Evolutionary conservation across 2,888 invertebrate genomes (phyloP).

Genomic region (Rosalia funebris): DNA sequence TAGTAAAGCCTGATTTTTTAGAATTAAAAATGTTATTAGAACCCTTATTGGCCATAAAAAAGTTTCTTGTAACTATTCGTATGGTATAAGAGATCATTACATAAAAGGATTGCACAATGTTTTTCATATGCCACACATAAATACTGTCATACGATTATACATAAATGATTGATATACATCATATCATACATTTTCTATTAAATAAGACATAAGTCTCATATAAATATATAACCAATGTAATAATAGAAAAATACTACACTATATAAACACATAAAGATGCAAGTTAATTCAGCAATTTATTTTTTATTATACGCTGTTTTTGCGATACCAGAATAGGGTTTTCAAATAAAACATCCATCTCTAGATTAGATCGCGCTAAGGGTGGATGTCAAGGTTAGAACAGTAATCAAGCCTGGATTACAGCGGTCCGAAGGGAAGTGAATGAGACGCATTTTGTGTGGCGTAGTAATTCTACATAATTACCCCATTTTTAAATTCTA

Average conservation of each 20-base stretch:
- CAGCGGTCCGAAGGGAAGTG: not conserved
- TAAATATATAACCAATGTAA: not conserved
- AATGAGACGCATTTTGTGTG: not conserved
- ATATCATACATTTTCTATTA: too few relatives aligned
- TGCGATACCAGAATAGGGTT: not conserved
- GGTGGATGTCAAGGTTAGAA: not conserved
- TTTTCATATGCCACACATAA: too few relatives aligned
- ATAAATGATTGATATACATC: too few relatives aligned
- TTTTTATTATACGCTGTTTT: not conserved
- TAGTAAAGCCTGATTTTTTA: too few relatives aligned
- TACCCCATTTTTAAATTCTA: too few relatives aligned
- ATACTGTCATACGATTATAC: too few relatives aligned
- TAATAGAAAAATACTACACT: not conserved
- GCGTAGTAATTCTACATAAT: not conserved
- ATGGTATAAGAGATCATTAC: too few relatives aligned
- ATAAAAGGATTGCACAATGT: too few relatives aligned
- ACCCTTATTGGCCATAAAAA: too few relatives aligned
- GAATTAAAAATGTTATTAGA: too few relatives aligned
- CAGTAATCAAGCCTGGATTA: not conserved
- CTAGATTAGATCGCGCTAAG: not conserved
- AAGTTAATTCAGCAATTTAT: not conserved
- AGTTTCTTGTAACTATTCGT: too few relatives aligned
- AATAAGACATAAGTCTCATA: too few relatives aligned
- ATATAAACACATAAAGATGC: not conserved
- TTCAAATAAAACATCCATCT: constrained; percentile 2